phyloP scores from a whole-genome alignment of 2,113 vertebrate genomes.

The Dasypus novemcinctus region DNA sequence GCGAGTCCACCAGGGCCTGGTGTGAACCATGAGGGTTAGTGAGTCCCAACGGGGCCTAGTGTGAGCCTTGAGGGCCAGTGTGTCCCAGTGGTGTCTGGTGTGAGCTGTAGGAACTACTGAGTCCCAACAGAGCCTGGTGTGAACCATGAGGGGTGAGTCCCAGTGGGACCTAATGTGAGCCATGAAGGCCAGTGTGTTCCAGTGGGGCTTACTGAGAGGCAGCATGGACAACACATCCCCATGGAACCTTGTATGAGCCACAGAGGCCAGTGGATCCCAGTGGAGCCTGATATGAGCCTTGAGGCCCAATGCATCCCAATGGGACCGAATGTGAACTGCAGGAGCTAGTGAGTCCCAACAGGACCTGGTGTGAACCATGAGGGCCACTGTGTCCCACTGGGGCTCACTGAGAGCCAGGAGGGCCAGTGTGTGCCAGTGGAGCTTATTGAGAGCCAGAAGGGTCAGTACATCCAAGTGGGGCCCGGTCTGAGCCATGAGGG shows the following conservation, averaged over 20 bases:
- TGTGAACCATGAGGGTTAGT: too few relatives aligned
- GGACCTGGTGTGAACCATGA: not conserved
- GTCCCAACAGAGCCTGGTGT: too few relatives aligned
- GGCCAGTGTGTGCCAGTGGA: too few relatives aligned
- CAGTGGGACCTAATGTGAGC: not conserved
- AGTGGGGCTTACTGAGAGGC: too few relatives aligned
- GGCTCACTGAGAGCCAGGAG: not conserved
- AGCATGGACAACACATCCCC: too few relatives aligned
- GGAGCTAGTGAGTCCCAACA: not conserved
- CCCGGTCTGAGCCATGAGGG: not conserved
- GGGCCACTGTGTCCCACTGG: not conserved
- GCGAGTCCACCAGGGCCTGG: too few relatives aligned
- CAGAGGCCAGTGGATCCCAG: too few relatives aligned
- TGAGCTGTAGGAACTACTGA: not conserved
- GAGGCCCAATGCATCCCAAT: not conserved
- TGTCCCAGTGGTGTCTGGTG: not conserved
- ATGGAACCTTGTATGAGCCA: rapidly evolving
- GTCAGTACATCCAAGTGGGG: too few relatives aligned
- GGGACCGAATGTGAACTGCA: too few relatives aligned
- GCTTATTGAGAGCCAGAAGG: too few relatives aligned
- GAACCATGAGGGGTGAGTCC: not conserved
- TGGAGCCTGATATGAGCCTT: too few relatives aligned
- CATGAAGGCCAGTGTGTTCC: not conserved
- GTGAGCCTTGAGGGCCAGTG: not conserved
- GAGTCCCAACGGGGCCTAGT: not conserved